A percentile compares a stretch with the other conserved stretches of the same genome.
Conservation (phyloP, 2,113 vertebrate species). For the Ictidomys tridecemlineatus region DNA sequence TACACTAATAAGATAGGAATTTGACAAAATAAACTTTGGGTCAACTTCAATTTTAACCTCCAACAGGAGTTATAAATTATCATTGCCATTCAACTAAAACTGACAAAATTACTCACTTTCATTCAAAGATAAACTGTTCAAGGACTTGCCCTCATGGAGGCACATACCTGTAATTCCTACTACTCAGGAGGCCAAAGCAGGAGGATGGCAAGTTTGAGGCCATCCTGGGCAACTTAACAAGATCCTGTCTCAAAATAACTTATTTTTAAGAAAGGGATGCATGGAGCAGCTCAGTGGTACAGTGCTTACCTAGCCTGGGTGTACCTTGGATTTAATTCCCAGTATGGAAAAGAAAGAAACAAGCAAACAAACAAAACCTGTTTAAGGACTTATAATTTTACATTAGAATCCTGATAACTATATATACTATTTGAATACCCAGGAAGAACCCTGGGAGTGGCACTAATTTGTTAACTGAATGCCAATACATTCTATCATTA, state of each 20-base stretch:
- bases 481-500: background rate
- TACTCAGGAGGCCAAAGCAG: background rate
- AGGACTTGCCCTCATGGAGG: background rate
- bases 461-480: conserved; percentile 18
- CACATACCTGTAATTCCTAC: background rate
- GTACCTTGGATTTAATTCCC: background rate
- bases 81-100: conserved; percentile 45
- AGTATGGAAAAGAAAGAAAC: background rate
- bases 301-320: background rate
- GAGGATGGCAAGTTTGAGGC: background rate
- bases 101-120: background rate
- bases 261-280: background rate
- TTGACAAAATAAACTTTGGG: conserved; percentile 2
- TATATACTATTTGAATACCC: background rate
- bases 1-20: background rate
- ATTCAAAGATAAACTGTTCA: conserved; percentile 48
- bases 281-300: background rate
- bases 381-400: background rate
- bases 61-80: conserved; percentile 7
- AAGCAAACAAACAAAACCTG: background rate
- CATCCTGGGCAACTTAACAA: background rate
- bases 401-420: background rate
- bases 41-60: background rate
- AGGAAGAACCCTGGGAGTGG: conserved; percentile 27
- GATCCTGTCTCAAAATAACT: background rate